Evolutionary conservation across 2,113 vertebrate species (phyloP).

Genomic region (Mionectes macconnelli): DNA sequence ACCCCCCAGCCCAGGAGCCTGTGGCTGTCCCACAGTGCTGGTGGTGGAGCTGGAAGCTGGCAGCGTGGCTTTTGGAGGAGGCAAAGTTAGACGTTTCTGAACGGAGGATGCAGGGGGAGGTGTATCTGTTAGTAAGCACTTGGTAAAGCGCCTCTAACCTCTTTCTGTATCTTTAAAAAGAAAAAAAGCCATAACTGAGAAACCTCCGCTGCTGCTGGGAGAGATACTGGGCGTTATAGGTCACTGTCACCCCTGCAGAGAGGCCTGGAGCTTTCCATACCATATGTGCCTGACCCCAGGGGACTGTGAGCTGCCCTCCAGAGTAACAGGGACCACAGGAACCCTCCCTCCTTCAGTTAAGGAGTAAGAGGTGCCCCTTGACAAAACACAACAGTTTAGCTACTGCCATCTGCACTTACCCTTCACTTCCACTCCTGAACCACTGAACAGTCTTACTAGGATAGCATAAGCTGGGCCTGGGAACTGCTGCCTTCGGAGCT

Average conservation of each 20-base stretch:
- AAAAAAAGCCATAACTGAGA: slow-evolving; percentile 59
- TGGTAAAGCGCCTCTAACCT: not conserved
- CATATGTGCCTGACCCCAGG: slow-evolving; percentile 64
- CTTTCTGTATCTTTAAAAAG: not conserved
- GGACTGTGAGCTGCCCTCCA: slow-evolving; percentile 29
- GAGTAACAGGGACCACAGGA: not conserved
- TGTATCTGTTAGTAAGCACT: not conserved
- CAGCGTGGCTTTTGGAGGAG: not conserved
- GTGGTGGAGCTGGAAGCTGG: not conserved
- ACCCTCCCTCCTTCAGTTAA: not conserved
- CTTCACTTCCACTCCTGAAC: not conserved
- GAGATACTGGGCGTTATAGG: slow-evolving; percentile 33
- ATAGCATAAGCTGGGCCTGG: not conserved
- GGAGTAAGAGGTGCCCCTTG: not conserved
- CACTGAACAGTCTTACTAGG: not conserved
- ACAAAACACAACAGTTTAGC: not conserved
- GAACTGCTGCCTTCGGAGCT: not conserved
- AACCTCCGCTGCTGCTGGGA: slow-evolving; percentile 39
- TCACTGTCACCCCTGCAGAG: slow-evolving; percentile 66
- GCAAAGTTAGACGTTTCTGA: not conserved
- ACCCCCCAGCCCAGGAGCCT: not conserved
- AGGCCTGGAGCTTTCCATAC: slow-evolving; percentile 34
- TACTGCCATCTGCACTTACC: slow-evolving; percentile 22
- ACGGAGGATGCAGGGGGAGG: not conserved
- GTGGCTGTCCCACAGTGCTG: not conserved